These are phyloP conservation scores for Galbula dea DNA, from an alignment of 2,113 vertebrate species.

Conservation along the genomic window DNA sequence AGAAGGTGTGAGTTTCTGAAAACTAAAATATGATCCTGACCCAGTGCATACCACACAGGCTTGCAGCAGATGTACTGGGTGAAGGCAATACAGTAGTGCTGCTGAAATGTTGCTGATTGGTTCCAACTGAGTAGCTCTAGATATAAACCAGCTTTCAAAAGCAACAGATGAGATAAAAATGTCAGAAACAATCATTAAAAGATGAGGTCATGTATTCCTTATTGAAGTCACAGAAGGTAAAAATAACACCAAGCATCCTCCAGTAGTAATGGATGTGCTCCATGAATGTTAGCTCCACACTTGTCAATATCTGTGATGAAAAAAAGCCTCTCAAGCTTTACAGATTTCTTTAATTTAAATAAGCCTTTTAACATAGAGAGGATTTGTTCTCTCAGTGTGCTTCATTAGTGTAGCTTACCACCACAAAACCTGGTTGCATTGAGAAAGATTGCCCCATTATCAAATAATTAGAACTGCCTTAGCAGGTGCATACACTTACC, in stretches of 20 bases:
- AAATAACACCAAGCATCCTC: neutral
- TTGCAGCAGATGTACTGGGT: conserved; percentile 51
- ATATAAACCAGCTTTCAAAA: conserved; percentile 37
- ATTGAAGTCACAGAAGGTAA: conserved; percentile 21
- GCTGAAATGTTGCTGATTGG: conserved; percentile 18
- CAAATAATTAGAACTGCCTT: conserved; percentile 87
- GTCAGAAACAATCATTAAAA: conserved; percentile 6
- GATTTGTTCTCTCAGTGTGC: conserved; percentile 76
- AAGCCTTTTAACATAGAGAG: conserved; percentile 69
- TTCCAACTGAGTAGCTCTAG: conserved; percentile 54
- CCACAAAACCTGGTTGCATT: conserved; percentile 80
- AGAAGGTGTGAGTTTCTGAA: conserved; percentile 70
- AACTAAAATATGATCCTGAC: conserved; percentile 35
- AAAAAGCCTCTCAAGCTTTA: conserved; percentile 43
- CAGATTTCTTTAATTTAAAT: conserved; percentile 77
- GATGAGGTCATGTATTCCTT: conserved; percentile 4
- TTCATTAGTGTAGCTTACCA: conserved; percentile 82
- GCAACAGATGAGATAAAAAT: neutral
- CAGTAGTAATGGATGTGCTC: neutral
- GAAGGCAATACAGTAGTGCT: conserved; percentile 12
- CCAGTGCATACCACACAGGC: conserved; percentile 29
- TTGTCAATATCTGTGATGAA: conserved; percentile 57
- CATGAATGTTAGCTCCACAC: neutral
- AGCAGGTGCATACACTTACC: conserved; percentile 94
- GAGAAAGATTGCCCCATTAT: conserved; percentile 87